Conservation (phyloP, 1,140 invertebrate species). For the Drosophila auraria region DNA sequence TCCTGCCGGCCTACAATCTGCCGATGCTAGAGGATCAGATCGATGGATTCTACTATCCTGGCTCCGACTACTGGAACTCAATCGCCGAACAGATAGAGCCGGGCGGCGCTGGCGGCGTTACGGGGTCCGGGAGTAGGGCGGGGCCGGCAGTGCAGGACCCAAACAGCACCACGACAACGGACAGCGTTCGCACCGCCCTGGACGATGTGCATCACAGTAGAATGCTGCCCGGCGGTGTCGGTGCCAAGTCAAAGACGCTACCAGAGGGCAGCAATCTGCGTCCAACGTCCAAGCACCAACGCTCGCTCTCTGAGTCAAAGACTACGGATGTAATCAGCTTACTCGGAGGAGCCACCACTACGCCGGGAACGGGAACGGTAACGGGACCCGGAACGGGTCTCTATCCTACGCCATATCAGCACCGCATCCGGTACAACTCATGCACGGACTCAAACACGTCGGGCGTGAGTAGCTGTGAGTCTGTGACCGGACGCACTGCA, state of each 20-base stretch:
- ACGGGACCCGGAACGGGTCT: slow-evolving; percentile 3
- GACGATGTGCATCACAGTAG: slow-evolving; percentile 43
- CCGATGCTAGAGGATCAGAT: slow-evolving; percentile 77
- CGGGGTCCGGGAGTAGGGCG: slow-evolving; percentile 7
- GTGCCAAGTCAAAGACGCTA: slow-evolving; percentile 75
- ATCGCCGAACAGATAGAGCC: slow-evolving; percentile 23
- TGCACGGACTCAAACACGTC: slow-evolving; percentile 92
- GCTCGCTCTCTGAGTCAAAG: slow-evolving; percentile 88
- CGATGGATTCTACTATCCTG: slow-evolving; percentile 70
- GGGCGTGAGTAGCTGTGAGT: slow-evolving; percentile 92
- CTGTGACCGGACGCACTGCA: slow-evolving; percentile 86
- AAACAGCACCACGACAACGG: slow-evolving; percentile 54
- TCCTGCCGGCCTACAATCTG: slow-evolving; percentile 77
- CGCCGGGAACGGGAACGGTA: slow-evolving; percentile 4
- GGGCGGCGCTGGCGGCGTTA: slow-evolving; percentile 9
- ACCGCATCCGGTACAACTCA: slow-evolving; percentile 81
- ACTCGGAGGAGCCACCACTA: slow-evolving; percentile 16
- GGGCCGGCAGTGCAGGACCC: slow-evolving; percentile 41
- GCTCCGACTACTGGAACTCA: slow-evolving; percentile 76
- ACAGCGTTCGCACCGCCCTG: slow-evolving; percentile 27
- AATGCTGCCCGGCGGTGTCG: not conserved
- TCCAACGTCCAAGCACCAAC: slow-evolving; percentile 85
- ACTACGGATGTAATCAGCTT: slow-evolving; percentile 86
- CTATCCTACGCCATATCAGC: slow-evolving; percentile 51
- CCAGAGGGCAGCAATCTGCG: slow-evolving; percentile 72